These are phyloP conservation scores for Ceriagrion tenellum DNA, from an alignment of 2,888 invertebrate genomes.

Conservation along the genomic window DNA sequence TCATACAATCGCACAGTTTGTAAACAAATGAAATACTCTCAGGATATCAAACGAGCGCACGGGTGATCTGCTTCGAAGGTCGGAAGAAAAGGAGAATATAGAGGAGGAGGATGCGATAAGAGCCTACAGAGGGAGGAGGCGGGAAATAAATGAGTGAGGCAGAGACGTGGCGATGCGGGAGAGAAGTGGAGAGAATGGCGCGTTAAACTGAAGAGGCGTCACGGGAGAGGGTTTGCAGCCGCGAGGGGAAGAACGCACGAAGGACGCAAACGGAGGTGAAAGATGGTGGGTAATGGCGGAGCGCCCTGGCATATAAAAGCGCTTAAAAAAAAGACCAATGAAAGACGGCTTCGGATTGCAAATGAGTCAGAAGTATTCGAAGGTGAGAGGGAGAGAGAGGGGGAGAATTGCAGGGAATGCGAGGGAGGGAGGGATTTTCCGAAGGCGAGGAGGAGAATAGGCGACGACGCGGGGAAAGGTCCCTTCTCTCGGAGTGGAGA, in stretches of 20 bases:
- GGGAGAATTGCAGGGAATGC: neutral
- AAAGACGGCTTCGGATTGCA: constrained; percentile 38
- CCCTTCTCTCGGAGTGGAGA: neutral
- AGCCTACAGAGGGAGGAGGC: neutral
- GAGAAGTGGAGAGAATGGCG: neutral
- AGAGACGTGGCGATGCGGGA: neutral
- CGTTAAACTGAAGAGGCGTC: neutral
- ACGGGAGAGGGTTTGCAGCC: neutral
- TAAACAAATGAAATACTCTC: too few species aligned
- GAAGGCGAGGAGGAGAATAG: neutral
- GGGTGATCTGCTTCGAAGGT: too few species aligned
- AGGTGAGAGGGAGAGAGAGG: neutral
- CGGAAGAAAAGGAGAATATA: too few species aligned
- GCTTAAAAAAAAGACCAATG: constrained; percentile 50
- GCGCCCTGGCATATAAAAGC: neutral
- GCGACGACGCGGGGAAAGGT: neutral
- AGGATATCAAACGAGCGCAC: too few species aligned
- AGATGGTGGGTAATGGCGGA: constrained; percentile 31
- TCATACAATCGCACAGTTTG: too few species aligned
- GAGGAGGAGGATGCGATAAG: too few species aligned
- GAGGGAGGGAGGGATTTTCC: neutral
- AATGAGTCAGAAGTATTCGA: constrained; percentile 21
- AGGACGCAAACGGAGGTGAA: neutral
- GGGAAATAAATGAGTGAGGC: neutral
- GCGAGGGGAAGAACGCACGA: neutral